These are phyloP conservation scores for Cyrtonyx montezumae DNA, from an alignment of 2,113 vertebrate genomes.

Conservation along the genomic window DNA sequence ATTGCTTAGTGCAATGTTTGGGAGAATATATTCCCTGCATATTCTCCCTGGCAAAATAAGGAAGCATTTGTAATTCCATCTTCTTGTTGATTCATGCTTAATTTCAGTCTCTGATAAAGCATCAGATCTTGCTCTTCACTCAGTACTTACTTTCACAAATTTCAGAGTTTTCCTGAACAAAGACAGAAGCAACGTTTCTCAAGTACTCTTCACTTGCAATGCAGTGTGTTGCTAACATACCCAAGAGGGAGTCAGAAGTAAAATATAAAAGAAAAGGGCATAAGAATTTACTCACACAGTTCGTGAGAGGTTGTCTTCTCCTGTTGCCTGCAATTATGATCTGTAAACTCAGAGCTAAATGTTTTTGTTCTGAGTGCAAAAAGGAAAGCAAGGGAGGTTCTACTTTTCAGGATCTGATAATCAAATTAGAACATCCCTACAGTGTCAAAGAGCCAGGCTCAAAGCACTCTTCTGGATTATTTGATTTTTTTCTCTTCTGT, in stretches of 20 bases:
- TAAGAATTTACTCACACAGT: not conserved
- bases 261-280: not conserved
- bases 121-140: not conserved
- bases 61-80: not conserved
- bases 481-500: slow-evolving; percentile 31
- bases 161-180: not conserved
- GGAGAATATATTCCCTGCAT: not conserved
- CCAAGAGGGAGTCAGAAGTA: not conserved
- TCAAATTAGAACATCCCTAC: slow-evolving; percentile 31
- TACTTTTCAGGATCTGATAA: slow-evolving; percentile 38
- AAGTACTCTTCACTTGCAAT: not conserved
- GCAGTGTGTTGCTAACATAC: not conserved
- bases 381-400: slow-evolving; percentile 5
- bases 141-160: not conserved
- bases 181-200: not conserved
- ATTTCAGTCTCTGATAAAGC: not conserved
- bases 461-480: slow-evolving; percentile 47
- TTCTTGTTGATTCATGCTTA: not conserved
- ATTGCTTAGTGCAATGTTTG: not conserved
- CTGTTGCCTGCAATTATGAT: not conserved
- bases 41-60: not conserved
- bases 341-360: not conserved
- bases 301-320: not conserved
- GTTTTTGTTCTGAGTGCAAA: not conserved
- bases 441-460: slow-evolving; percentile 35